Evolutionary conservation across 2,888 invertebrate species (phyloP).

Genomic region (Rotaria socialis): DNA sequence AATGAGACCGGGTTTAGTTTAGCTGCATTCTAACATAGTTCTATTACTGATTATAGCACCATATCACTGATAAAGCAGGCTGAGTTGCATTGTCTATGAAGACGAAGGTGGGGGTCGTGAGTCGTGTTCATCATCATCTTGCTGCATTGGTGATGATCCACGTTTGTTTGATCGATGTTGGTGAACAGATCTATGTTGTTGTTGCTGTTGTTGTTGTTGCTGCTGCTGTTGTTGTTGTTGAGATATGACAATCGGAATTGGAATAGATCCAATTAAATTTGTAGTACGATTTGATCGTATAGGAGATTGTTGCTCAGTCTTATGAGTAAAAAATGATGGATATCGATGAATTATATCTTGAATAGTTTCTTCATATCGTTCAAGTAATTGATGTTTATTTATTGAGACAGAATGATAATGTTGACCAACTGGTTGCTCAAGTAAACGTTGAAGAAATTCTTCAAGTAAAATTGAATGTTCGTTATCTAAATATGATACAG

Average conservation of each 20-base stretch:
- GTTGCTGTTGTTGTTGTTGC: background rate
- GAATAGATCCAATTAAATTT: background rate
- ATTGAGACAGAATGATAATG: constrained; percentile 43
- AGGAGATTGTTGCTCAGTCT: background rate
- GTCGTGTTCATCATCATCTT: background rate
- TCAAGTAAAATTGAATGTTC: background rate
- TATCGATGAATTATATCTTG: background rate
- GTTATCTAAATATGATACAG: background rate
- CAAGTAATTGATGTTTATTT: constrained; percentile 40
- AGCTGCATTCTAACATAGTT: background rate
- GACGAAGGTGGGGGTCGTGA: background rate
- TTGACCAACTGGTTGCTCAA: constrained; percentile 39
- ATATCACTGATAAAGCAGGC: background rate
- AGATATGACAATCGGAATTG: background rate
- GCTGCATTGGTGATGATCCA: background rate
- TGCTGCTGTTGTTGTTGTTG: background rate
- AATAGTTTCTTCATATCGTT: constrained; percentile 39
- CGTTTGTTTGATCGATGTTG: background rate
- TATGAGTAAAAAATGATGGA: background rate
- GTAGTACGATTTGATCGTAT: background rate
- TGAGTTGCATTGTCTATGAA: background rate
- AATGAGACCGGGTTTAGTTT: background rate
- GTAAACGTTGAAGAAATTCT: constrained; percentile 42
- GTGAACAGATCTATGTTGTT: too few relatives aligned
- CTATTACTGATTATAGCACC: background rate